These are phyloP conservation scores for Lamellibrachia satsuma DNA, from an alignment of 2,888 invertebrate species.

Conservation along the genomic window DNA sequence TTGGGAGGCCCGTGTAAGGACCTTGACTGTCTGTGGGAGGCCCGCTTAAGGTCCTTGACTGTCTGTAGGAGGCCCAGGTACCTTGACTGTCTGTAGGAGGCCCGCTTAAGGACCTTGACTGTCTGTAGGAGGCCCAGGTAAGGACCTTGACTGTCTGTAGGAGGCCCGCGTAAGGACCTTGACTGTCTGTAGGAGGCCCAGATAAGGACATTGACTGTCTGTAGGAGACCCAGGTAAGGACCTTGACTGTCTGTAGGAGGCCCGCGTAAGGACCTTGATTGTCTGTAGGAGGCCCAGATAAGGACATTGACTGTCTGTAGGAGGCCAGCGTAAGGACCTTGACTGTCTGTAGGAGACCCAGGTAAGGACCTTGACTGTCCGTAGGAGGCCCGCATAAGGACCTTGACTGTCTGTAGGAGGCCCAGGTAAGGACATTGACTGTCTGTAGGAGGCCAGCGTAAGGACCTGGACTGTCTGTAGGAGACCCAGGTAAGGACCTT, in stretches of 20 bases:
- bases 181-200: slow-evolving; percentile 89
- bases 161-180: slow-evolving; percentile 81
- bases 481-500: too few relatives aligned
- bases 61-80: too few relatives aligned
- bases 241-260: slow-evolving; percentile 93
- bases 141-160: slow-evolving; percentile 77
- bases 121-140: too few relatives aligned
- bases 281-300: slow-evolving; percentile 95
- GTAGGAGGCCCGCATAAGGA: slow-evolving; percentile 78
- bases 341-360: too few relatives aligned
- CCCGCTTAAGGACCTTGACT: too few relatives aligned
- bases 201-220: slow-evolving; percentile 97
- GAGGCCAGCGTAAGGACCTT: too few relatives aligned
- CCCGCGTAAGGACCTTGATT: slow-evolving; percentile 86
- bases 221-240: slow-evolving; percentile 84
- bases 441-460: slow-evolving; percentile 93
- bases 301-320: neutral
- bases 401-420: slow-evolving; percentile 29
- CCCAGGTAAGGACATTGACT: too few relatives aligned
- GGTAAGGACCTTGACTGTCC: too few relatives aligned
- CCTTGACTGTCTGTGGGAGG: slow-evolving; percentile 90
- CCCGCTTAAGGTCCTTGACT: too few relatives aligned
- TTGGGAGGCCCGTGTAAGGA: slow-evolving; percentile 89
- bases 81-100: too few relatives aligned
- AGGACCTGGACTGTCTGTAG: slow-evolving; percentile 71